phyloP scores from a whole-genome alignment of 1,140 invertebrate genomes.

The roundworm (Caenorhabditis elegans) region WBcel235 BX284602.5:6837001-6837500 shows the following conservation, averaged over 20 bases:
- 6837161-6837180: not conserved
- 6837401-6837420: not conserved
- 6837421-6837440: not conserved
- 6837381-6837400: conserved; percentile 23
- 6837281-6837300: not conserved
- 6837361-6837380: not conserved
- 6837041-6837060: too few species aligned
- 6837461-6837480: too few species aligned
- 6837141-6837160: not conserved
- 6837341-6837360: not conserved
- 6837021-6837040: too few species aligned
- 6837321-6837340: not conserved
- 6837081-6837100: too few species aligned
- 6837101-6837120: too few species aligned
- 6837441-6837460: too few species aligned
- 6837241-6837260: not conserved
- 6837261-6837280: not conserved
- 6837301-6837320: too few species aligned
- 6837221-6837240: not conserved
- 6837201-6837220: not conserved
- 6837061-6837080: too few species aligned
- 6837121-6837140: conserved; percentile 7
- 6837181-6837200: not conserved
- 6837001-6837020: not conserved
- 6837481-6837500: too few species aligned